Evolutionary conservation across 2,113 vertebrate genomes (phyloP).

Genomic region (Gallinago jamesoni): DNA sequence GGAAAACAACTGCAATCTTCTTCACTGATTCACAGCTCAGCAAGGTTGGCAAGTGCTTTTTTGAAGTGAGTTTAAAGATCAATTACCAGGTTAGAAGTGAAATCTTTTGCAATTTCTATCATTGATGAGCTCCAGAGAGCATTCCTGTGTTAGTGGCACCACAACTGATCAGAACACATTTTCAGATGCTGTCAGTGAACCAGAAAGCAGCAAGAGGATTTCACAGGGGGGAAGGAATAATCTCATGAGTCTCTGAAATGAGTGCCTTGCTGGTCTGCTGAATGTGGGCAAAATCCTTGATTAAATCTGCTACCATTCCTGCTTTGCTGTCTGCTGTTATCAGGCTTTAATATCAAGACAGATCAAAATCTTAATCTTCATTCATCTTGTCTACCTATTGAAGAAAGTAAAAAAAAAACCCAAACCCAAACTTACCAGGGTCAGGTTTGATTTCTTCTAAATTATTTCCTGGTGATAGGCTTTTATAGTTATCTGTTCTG

Average conservation of each 20-base stretch:
- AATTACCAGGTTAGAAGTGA: background rate
- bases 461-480: background rate
- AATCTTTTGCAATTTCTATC: background rate
- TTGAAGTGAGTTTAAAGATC: background rate
- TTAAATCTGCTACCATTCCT: background rate
- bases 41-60: background rate
- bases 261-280: background rate
- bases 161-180: background rate
- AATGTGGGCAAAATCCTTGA: background rate
- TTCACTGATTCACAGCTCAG: background rate
- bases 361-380: background rate
- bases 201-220: slow-evolving; percentile 13
- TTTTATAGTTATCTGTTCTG: background rate
- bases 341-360: background rate
- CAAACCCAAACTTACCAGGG: background rate
- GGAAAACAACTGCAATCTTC: background rate
- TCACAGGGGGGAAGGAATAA: background rate
- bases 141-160: background rate
- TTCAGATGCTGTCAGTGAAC: background rate
- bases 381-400: background rate
- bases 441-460: background rate
- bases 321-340: background rate
- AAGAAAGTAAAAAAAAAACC: background rate
- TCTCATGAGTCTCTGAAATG: background rate
- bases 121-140: background rate